phyloP scores from a whole-genome alignment of 2,113 vertebrate species.

The Colaptes auratus region DNA sequence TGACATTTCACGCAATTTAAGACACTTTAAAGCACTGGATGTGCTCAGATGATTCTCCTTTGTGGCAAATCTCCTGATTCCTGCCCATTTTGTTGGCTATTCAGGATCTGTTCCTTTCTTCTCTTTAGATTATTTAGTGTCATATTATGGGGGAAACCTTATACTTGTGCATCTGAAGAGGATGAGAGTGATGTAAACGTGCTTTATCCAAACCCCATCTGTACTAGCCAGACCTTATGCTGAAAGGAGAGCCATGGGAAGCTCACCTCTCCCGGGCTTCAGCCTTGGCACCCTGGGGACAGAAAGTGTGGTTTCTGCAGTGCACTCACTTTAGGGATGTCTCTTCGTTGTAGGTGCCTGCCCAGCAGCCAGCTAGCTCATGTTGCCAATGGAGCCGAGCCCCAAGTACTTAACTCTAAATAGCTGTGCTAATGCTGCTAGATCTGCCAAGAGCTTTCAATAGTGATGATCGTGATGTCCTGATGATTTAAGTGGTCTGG shows the following conservation, averaged over 20 bases:
- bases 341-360: background rate
- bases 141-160: background rate
- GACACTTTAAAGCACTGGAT: background rate
- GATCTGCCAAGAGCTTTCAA: conserved; percentile 21
- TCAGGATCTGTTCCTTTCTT: conserved; percentile 2
- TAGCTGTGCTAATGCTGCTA: background rate
- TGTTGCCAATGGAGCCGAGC: background rate
- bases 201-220: background rate
- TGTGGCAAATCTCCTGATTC: background rate
- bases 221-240: background rate
- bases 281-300: background rate
- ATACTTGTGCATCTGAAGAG: background rate
- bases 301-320: background rate
- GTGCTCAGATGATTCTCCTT: background rate
- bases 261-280: background rate
- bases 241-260: background rate
- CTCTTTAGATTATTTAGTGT: background rate
- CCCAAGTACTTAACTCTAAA: background rate
- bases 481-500: conserved; percentile 2
- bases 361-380: background rate
- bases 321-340: background rate
- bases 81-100: background rate
- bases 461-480: background rate
- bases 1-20: conserved; percentile 3
- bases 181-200: background rate